Evolutionary conservation across 2,797 vertebrate species (phyloP).

Genomic region (Sparus aurata): DNA sequence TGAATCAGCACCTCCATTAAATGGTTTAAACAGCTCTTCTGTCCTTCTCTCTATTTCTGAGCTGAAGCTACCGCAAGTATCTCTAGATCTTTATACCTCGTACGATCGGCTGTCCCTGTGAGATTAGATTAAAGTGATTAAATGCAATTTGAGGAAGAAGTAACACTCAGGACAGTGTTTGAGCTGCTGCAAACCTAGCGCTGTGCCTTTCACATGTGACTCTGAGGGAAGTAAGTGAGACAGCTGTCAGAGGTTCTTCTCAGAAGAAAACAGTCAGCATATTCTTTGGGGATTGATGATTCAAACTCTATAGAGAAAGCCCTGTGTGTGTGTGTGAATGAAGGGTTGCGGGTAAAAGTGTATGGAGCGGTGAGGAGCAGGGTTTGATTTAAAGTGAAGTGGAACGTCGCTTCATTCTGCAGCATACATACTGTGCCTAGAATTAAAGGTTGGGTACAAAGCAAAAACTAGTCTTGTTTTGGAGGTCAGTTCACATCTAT

Average conservation of each 20-base stretch:
- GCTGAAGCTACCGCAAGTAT: neutral
- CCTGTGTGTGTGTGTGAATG: neutral
- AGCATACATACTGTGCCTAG: conserved; percentile 1
- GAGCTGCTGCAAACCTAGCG: neutral
- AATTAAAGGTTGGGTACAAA: conserved; percentile 29
- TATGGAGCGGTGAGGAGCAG: neutral
- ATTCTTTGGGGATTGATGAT: conserved; percentile 41
- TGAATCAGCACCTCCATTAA: neutral
- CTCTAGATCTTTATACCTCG: neutral
- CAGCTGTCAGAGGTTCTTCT: conserved; percentile 20
- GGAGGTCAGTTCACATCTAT: conserved; percentile 34
- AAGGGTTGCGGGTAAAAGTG: conserved; percentile 18
- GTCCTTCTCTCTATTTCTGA: neutral
- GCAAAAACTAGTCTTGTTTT: conserved; percentile 18
- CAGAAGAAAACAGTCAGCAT: conserved; percentile 52
- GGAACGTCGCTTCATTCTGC: conserved; percentile 6
- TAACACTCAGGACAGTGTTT: neutral
- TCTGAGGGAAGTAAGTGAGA: conserved; percentile 66
- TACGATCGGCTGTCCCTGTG: neutral
- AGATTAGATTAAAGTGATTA: neutral
- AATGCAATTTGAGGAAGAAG: neutral
- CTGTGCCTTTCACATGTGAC: conserved; percentile 56
- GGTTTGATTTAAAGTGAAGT: conserved; percentile 24
- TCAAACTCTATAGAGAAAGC: conserved; percentile 13
- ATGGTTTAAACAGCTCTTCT: neutral